These are phyloP conservation scores for Sphenopsis melanotis DNA, from an alignment of 2,797 vertebrate genomes.

Conservation along the genomic window DNA sequence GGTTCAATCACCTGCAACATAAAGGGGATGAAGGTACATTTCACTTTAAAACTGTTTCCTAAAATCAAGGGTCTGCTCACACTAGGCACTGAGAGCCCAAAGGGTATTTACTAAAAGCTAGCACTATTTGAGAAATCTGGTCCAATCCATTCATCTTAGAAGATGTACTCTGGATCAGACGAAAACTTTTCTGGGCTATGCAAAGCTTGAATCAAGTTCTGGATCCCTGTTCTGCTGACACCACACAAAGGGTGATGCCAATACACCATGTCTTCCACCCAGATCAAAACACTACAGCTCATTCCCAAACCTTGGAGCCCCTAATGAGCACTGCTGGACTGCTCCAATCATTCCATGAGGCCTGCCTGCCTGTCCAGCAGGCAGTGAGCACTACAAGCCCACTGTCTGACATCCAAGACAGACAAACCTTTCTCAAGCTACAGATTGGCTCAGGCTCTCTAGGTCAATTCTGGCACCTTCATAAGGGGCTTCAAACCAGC, in stretches of 20 bases:
- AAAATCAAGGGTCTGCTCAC: not conserved
- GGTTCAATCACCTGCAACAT: not conserved
- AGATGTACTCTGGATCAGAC: not conserved
- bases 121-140: not conserved
- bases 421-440: not conserved
- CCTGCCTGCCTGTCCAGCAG: not conserved
- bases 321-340: not conserved
- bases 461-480: not conserved
- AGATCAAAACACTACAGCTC: not conserved
- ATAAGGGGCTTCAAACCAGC: not conserved
- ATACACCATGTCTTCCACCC: not conserved
- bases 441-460: not conserved
- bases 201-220: not conserved
- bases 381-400: not conserved
- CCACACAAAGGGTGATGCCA: not conserved
- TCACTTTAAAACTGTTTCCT: not conserved
- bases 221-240: not conserved
- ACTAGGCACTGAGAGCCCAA: not conserved
- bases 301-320: not conserved
- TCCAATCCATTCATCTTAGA: not conserved
- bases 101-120: not conserved
- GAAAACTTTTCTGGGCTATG: fast-evolving
- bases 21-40: not conserved
- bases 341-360: not conserved
- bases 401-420: not conserved